Percentiles rank a stretch among this genome's conserved stretches.
These are phyloP conservation scores for Drosophila setifemur DNA, from an alignment of 1,140 invertebrate species.

Conservation along the genomic window DNA sequence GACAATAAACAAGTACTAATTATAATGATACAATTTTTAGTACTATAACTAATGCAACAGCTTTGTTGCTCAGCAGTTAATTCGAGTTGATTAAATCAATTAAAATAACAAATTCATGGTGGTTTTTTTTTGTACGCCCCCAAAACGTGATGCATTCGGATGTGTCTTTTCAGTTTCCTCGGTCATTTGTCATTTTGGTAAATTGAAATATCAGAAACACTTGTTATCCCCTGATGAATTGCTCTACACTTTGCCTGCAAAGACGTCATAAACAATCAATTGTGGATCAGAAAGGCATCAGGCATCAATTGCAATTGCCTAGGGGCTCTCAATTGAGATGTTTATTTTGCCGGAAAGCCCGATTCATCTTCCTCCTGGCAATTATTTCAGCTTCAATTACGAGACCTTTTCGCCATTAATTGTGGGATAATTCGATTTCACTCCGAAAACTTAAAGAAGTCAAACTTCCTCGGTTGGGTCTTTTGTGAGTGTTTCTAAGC, in stretches of 20 bases:
- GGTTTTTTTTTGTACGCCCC: constrained; percentile 12
- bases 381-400: constrained; percentile 39
- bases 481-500: constrained; percentile 3
- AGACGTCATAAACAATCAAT: constrained; percentile 36
- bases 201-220: constrained; percentile 1
- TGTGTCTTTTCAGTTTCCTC: neutral
- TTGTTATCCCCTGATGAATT: constrained; percentile 16
- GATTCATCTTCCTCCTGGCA: constrained; percentile 18
- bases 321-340: constrained; percentile 2
- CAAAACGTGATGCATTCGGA: constrained; percentile 5
- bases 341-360: constrained; percentile 4
- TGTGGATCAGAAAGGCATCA: constrained; percentile 8
- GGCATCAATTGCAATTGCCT: constrained; percentile 25
- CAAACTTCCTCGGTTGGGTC: neutral
- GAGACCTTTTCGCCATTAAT: constrained; percentile 2
- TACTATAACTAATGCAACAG: constrained; percentile 3
- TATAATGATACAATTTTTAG: constrained; percentile 16
- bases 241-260: constrained; percentile 6
- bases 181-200: neutral
- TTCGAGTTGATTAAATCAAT: constrained; percentile 36
- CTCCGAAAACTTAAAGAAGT: constrained; percentile 56
- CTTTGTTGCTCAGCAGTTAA: constrained; percentile 25
- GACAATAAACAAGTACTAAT: constrained; percentile 15
- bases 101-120: constrained; percentile 36
- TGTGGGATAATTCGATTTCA: constrained; percentile 26